Base-by-base conservation (phyloP, 1,140 invertebrate genomes). In the Armadillidium nasatum region DNA sequence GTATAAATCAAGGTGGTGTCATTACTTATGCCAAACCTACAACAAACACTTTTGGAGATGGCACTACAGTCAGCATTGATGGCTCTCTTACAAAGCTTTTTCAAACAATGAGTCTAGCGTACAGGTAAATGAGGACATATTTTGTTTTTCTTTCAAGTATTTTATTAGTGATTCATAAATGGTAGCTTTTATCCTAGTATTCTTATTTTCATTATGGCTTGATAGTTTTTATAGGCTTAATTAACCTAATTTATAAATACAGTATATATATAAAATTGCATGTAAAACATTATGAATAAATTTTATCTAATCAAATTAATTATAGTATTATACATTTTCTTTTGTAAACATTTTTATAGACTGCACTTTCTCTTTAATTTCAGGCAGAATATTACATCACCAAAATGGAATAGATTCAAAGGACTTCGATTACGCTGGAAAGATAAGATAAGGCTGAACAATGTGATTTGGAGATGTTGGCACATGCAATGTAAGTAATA, bases 381-480 rank as follows among this genome's bases (percentile, higher is more conserved):
- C 86, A 96, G 95, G 89, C 95, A 97, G 88, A 97, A 97, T 87
- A 86, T 98, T 84, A 98, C 96, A 73, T 99, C 97, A 80, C 97
- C 97, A 79, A 98, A 98, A 90, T 99, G 97, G 97, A 99, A 99
- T 87, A 90, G 94, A 83, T 99, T 99, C 88, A 96, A 98, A 88
- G 97, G 97, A 73, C 91, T 99, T 81, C 92, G 96, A 82, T 86
- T 99, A 73, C 89, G 94, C 82, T 96, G 96, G 91, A 99, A 98
- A 85, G 96, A 99, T 87, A 97, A 99, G 87, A 98, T 99, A 82
- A 90, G 97, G 81, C 87, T 99, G 75, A 99, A 99, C 88, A 99
- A 99, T 86, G 95, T 99, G 75, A 99, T 99, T 83, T 99, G 97
- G 97, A 90, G 97, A 84, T 98, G 97, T 85, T 99, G 97, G 96